Percentiles rank a stretch among this genome's conserved stretches.
Conservation (phyloP, 2,888 invertebrate species). For the Chaetogeoica ovagalla region DNA sequence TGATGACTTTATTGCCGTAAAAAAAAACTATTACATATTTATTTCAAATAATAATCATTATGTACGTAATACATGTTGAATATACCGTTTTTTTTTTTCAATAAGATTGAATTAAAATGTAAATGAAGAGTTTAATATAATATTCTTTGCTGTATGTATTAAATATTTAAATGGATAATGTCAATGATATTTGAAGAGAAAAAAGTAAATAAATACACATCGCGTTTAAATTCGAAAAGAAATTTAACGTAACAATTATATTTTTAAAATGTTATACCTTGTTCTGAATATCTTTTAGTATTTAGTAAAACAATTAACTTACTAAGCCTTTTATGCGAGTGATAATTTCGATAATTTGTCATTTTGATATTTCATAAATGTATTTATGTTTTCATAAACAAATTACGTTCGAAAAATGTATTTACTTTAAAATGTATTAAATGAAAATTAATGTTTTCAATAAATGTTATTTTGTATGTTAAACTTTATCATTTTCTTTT, state of each 20-base stretch:
- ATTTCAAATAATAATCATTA: conserved; percentile 2
- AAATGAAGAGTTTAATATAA: conserved; percentile 16
- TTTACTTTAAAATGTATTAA: conserved; percentile 15
- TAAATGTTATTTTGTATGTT: conserved; percentile 34
- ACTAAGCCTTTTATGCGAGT: not conserved
- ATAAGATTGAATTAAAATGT: conserved; percentile 2
- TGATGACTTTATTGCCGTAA: conserved; percentile 4
- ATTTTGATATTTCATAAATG: conserved; percentile 1
- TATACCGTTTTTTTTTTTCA: not conserved
- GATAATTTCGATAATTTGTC: conserved; percentile 1
- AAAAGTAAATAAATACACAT: not conserved
- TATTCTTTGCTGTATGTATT: conserved; percentile 5
- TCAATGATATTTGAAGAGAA: not conserved
- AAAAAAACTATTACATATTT: not conserved
- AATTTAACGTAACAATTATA: not conserved
- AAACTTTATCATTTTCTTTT: not conserved
- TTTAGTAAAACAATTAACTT: not conserved
- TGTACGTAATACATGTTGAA: not conserved
- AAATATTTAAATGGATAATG: not conserved
- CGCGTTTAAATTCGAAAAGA: not conserved
- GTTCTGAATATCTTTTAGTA: not conserved
- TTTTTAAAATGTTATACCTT: not conserved
- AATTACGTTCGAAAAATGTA: conserved; percentile 3
- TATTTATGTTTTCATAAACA: conserved; percentile 18
- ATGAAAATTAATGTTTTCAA: conserved; percentile 39